These are phyloP conservation scores for Macrophya alboannulata DNA, from an alignment of 2,888 invertebrate genomes.

Conservation along the genomic window DNA sequence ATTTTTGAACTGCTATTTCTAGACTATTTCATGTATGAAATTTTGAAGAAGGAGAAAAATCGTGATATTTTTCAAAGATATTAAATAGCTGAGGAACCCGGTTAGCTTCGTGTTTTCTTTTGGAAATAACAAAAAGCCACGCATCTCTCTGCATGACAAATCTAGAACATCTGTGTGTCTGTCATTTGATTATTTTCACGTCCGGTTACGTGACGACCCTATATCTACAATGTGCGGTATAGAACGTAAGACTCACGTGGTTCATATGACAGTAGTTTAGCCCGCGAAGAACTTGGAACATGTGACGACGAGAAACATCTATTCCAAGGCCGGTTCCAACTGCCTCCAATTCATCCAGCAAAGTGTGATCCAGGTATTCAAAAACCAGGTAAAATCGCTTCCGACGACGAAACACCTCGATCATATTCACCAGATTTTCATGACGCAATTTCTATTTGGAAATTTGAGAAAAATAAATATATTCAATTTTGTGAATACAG, in stretches of 20 bases:
- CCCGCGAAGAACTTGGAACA: conserved; percentile 91
- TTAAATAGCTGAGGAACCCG: not conserved
- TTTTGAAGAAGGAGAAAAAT: not conserved
- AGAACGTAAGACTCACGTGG: conserved; percentile 83
- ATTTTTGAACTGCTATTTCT: not conserved
- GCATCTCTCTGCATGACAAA: conserved; percentile 18
- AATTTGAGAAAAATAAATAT: conserved; percentile 58
- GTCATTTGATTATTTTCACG: conserved; percentile 53
- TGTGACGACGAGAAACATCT: conserved; percentile 87
- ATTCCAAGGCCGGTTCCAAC: conserved; percentile 87
- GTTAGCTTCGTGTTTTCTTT: not conserved
- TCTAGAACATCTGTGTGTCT: conserved; percentile 43
- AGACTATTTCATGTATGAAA: not conserved
- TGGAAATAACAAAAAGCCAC: conserved; percentile 38
- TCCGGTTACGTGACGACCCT: conserved; percentile 25
- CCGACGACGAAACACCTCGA: conserved; percentile 93
- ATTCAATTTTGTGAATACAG: conserved; percentile 4
- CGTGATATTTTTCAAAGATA: not conserved
- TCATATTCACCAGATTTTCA: conserved; percentile 93
- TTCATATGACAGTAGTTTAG: conserved; percentile 92
- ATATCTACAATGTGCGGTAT: not conserved
- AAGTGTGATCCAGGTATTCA: conserved; percentile 93
- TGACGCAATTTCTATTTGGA: conserved; percentile 90
- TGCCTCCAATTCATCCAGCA: conserved; percentile 92
- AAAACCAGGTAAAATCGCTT: conserved; percentile 94